phyloP scores from a whole-genome alignment of 2,888 invertebrate genomes.

The Chrysolina haemoptera region DNA sequence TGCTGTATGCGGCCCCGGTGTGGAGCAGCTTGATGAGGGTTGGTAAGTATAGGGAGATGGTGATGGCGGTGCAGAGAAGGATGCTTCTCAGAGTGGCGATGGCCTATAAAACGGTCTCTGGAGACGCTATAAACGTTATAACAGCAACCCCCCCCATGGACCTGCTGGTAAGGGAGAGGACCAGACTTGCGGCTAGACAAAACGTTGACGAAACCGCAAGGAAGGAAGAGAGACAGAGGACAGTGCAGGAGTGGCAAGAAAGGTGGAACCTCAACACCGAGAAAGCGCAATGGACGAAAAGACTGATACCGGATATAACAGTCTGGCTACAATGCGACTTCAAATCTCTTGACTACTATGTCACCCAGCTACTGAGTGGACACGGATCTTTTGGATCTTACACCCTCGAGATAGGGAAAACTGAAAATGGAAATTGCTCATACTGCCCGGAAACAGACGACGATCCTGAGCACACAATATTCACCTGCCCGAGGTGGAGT shows the following conservation, averaged over 20 bases:
- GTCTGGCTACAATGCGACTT: too few species aligned
- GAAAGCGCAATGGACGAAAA: too few species aligned
- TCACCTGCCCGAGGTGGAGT: too few species aligned
- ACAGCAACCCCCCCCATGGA: conserved; percentile 33
- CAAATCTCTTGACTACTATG: too few species aligned
- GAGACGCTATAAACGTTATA: conserved; percentile 31
- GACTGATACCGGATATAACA: too few species aligned
- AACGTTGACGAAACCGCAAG: background rate
- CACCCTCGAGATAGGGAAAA: too few species aligned
- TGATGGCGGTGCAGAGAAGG: conserved; percentile 25
- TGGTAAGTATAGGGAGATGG: conserved; percentile 23
- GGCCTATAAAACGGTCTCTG: conserved; percentile 37
- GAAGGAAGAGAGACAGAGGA: background rate
- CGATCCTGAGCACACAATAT: too few species aligned
- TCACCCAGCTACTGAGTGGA: too few species aligned
- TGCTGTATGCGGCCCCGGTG: conserved; percentile 37
- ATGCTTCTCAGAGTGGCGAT: conserved; percentile 30
- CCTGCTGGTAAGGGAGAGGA: conserved; percentile 35
- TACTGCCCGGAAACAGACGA: too few species aligned
- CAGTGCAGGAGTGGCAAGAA: background rate
- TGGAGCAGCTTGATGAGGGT: conserved; percentile 31
- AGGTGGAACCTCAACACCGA: too few species aligned
- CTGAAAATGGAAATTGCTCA: too few species aligned
- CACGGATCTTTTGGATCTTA: too few species aligned
- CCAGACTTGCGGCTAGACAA: background rate